phyloP scores from a whole-genome alignment of 2,797 vertebrate species.

The Bradypodion pumilum region DNA sequence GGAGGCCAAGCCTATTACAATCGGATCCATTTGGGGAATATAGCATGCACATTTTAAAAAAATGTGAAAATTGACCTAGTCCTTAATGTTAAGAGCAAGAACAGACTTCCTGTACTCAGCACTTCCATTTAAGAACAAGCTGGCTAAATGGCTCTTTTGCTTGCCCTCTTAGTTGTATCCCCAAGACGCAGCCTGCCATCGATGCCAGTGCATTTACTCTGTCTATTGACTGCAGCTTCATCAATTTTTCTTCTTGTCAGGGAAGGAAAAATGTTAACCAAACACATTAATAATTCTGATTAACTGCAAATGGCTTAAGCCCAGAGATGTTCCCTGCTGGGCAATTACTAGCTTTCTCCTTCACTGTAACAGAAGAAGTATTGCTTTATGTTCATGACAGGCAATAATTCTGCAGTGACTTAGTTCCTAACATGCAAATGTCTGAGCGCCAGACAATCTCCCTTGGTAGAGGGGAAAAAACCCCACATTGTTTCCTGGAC shows the following conservation, averaged over 20 bases:
- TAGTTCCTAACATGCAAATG: constrained; percentile 23
- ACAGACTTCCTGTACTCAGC: constrained; percentile 62
- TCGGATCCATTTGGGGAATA: constrained; percentile 54
- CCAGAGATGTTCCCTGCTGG: constrained; percentile 37
- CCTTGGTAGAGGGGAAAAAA: neutral
- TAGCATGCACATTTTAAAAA: constrained; percentile 28
- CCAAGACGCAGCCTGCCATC: constrained; percentile 28
- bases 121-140: constrained; percentile 60
- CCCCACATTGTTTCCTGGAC: neutral
- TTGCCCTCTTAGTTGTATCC: constrained; percentile 10
- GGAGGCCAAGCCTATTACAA: constrained; percentile 68
- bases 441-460: neutral
- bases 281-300: constrained; percentile 68
- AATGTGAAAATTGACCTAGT: constrained; percentile 27
- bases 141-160: constrained; percentile 56
- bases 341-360: constrained; percentile 37
- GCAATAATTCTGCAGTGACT: constrained; percentile 24
- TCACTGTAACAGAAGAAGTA: constrained; percentile 15
- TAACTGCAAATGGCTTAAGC: constrained; percentile 57
- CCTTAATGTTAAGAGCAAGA: constrained; percentile 51
- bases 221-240: constrained; percentile 36
- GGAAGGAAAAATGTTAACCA: constrained; percentile 65
- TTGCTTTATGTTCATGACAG: constrained; percentile 40
- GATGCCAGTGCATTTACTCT: constrained; percentile 48
- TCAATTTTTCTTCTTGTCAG: constrained; percentile 60